Percentiles rank a stretch among this genome's conserved stretches.
These are phyloP conservation scores for rabbit (Oryctolagus cuniculus) DNA, from an alignment of 2,113 vertebrate species.

Conservation along the genomic window DNA sequence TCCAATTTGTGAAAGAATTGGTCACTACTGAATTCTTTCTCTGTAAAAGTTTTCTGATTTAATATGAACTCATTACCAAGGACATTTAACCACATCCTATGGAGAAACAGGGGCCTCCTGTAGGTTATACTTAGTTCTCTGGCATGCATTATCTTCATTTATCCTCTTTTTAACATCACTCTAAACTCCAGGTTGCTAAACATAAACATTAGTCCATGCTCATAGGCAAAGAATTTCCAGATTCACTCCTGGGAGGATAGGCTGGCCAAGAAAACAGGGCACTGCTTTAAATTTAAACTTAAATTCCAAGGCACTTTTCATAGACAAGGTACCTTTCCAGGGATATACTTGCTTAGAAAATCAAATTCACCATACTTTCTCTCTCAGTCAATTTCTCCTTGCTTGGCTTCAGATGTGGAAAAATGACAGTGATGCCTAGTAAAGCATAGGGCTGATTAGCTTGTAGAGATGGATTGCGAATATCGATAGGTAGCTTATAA, in stretches of 20 bases:
- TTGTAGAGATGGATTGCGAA: neutral
- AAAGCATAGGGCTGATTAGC: neutral
- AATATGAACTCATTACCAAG: neutral
- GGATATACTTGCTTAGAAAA: neutral
- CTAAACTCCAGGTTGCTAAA: neutral
- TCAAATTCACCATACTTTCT: neutral
- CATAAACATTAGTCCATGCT: neutral
- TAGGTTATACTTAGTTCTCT: neutral
- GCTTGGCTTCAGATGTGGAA: neutral
- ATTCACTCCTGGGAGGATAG: neutral
- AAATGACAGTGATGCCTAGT: neutral
- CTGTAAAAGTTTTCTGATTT: constrained; percentile 28
- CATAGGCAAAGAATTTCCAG: neutral
- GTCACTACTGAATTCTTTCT: neutral
- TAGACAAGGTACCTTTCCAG: neutral
- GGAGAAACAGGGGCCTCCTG: neutral
- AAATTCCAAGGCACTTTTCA: neutral
- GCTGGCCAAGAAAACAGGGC: neutral
- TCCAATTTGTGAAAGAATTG: constrained; percentile 25
- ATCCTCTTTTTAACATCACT: neutral
- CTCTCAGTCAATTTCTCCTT: neutral
- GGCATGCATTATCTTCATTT: neutral
- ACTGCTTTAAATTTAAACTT: neutral
- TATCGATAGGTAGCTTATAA: neutral
- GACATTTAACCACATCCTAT: neutral